phyloP scores from a whole-genome alignment of 2,888 invertebrate species.

The Coelopa pilipes region DNA sequence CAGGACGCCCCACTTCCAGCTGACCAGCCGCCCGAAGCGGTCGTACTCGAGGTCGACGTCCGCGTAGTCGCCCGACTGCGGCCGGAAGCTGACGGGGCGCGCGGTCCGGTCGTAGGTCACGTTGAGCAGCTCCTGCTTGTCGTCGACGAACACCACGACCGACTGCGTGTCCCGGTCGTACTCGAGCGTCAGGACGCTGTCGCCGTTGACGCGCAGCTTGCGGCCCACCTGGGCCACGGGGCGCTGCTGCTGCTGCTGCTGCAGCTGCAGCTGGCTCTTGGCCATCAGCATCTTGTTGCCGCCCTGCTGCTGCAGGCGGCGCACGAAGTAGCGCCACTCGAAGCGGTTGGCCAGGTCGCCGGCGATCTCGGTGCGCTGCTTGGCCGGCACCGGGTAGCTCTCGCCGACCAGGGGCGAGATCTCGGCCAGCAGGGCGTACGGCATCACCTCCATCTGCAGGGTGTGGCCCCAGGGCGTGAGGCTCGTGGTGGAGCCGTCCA shows the following conservation, averaged over 20 bases:
- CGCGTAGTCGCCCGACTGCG: constrained; percentile 85
- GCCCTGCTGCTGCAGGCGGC: constrained; percentile 75
- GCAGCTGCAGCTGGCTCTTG: constrained; percentile 74
- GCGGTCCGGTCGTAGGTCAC: constrained; percentile 89
- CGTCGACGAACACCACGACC: constrained; percentile 88
- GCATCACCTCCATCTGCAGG: constrained; percentile 89
- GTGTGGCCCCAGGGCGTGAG: constrained; percentile 88
- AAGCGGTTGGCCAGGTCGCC: constrained; percentile 92
- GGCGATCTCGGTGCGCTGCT: constrained; percentile 88
- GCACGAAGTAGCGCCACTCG: constrained; percentile 94
- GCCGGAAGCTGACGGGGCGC: constrained; percentile 85
- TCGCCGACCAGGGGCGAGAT: constrained; percentile 88
- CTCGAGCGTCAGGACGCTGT: constrained; percentile 88
- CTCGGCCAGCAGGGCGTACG: constrained; percentile 90
- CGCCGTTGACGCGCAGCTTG: constrained; percentile 89
- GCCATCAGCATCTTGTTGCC: constrained; percentile 72
- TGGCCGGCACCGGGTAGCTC: constrained; percentile 91
- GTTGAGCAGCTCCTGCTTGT: constrained; percentile 84
- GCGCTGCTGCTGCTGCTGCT: constrained; percentile 64
- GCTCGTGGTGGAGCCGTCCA: constrained; percentile 85
- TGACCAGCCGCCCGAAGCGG: constrained; percentile 85
- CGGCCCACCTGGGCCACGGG: constrained; percentile 85
- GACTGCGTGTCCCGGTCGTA: constrained; percentile 89
- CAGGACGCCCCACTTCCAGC: constrained; percentile 93
- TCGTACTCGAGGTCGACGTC: constrained; percentile 93